phyloP scores from a whole-genome alignment of 2,888 invertebrate species.

The Drosophila fungiperda region DNA sequence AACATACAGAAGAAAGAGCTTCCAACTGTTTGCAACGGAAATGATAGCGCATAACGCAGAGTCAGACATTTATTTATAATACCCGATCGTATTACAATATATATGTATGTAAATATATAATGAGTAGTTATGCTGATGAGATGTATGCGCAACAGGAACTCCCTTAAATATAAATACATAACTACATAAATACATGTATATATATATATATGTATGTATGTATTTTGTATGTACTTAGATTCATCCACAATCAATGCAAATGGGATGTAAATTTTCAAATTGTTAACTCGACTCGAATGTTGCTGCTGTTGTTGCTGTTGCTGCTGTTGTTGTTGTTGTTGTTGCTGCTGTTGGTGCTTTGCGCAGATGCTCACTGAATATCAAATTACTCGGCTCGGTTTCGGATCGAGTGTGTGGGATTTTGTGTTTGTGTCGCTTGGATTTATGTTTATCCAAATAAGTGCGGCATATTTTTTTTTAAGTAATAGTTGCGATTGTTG shows the following conservation, averaged over 20 bases:
- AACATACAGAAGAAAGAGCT: conserved; percentile 22
- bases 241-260: conserved; percentile 82
- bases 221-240: conserved; percentile 57
- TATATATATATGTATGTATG: background rate
- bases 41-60: conserved; percentile 57
- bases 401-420: conserved; percentile 49
- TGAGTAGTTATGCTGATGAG: conserved; percentile 65
- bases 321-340: background rate
- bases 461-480: conserved; percentile 74
- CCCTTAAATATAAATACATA: conserved; percentile 47
- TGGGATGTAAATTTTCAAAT: conserved; percentile 72
- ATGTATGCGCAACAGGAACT: conserved; percentile 74
- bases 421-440: conserved; percentile 57
- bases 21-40: conserved; percentile 52
- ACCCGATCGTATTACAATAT: background rate
- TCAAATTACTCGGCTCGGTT: conserved; percentile 66
- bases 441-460: conserved; percentile 74
- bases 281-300: conserved; percentile 42
- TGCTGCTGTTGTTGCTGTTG: conserved; percentile 26
- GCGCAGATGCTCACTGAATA: conserved; percentile 74
- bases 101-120: conserved; percentile 33
- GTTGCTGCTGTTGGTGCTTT: conserved; percentile 26
- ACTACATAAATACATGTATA: too few species aligned
- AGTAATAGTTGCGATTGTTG: conserved; percentile 56
- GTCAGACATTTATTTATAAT: background rate